Percentiles rank a stretch among this genome's conserved stretches.
Conservation (phyloP, 2,113 vertebrate genomes). For the Etia nguti region DNA sequence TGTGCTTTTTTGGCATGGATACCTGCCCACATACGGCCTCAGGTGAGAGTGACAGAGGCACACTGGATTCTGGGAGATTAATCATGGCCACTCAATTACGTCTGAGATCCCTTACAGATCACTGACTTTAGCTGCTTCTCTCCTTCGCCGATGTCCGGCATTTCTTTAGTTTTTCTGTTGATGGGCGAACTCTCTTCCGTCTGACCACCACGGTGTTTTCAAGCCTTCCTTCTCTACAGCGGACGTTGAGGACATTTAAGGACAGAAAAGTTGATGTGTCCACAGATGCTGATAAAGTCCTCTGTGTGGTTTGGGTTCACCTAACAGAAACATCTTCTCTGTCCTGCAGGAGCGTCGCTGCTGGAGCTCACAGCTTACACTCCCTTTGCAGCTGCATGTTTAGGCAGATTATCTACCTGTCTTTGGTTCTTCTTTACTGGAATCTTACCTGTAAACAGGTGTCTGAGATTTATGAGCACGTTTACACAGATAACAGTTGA, state of each 20-base stretch:
- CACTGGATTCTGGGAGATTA: neutral
- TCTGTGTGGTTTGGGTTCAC: neutral
- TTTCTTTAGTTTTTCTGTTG: neutral
- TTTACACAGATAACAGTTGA: neutral
- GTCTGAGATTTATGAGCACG: neutral
- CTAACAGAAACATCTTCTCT: neutral
- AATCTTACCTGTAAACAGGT: neutral
- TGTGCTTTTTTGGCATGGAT: neutral
- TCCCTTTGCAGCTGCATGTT: neutral
- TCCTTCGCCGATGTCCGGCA: too few relatives aligned
- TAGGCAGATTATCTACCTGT: neutral
- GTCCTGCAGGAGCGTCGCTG: neutral
- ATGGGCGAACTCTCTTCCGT: neutral
- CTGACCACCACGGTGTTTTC: neutral
- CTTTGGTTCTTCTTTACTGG: neutral
- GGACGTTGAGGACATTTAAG: neutral
- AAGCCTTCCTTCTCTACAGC: neutral
- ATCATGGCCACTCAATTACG: neutral
- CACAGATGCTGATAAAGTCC: neutral
- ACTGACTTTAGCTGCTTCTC: neutral
- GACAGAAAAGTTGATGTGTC: neutral
- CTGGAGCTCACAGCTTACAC: neutral
- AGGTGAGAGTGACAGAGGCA: neutral
- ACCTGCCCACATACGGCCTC: neutral
- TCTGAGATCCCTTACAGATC: neutral